Conservation (phyloP, 2,888 invertebrate species). For the Noctua pronuba region DNA sequence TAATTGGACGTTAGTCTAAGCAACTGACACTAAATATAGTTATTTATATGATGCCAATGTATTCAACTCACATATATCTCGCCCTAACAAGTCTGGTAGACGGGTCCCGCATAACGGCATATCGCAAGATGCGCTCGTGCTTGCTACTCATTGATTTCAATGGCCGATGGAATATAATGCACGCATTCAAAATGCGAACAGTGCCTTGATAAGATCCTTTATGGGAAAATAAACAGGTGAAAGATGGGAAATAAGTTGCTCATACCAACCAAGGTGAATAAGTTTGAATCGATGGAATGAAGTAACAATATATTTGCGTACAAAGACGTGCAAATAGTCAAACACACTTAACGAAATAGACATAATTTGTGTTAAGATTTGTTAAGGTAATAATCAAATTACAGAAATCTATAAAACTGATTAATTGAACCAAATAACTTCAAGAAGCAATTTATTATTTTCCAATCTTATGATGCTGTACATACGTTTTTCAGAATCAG, state of each 20-base stretch:
- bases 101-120: slow-evolving; percentile 66
- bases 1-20: slow-evolving; percentile 44
- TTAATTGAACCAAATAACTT: neutral
- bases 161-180: slow-evolving; percentile 68
- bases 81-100: slow-evolving; percentile 52
- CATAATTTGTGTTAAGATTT: neutral
- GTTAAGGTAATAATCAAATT: too few relatives aligned
- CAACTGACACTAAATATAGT: slow-evolving; percentile 48
- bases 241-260: slow-evolving; percentile 25
- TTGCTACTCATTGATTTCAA: slow-evolving; percentile 74
- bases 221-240: slow-evolving; percentile 45
- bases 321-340: neutral
- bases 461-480: neutral
- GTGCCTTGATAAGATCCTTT: slow-evolving; percentile 46
- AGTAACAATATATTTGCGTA: slow-evolving; percentile 12
- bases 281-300: neutral
- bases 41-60: slow-evolving; percentile 56
- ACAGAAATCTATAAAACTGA: neutral
- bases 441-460: neutral
- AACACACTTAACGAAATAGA: neutral
- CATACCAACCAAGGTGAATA: slow-evolving; percentile 6
- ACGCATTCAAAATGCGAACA: slow-evolving; percentile 55
- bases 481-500: slow-evolving; percentile 1
- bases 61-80: slow-evolving; percentile 54
- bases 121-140: slow-evolving; percentile 61